These are phyloP conservation scores for Tokudaia tokunoshimensis DNA, from an alignment of 2,797 vertebrate genomes.

Conservation along the genomic window DNA sequence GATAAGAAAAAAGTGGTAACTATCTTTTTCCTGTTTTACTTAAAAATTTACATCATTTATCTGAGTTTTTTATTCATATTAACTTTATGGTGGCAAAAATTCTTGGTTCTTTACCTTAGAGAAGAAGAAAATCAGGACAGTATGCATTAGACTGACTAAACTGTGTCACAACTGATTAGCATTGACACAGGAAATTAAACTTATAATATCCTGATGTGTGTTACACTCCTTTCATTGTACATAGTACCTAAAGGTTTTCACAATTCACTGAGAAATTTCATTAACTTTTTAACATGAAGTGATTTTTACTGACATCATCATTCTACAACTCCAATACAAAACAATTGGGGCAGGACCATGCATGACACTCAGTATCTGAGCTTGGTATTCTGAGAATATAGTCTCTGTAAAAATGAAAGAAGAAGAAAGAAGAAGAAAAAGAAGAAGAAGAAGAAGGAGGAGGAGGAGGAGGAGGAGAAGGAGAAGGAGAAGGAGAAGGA, in stretches of 20 bases:
- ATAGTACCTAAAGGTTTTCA: neutral
- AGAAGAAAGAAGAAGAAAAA: neutral
- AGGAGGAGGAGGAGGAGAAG: too few species aligned
- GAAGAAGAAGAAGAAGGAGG: too few species aligned
- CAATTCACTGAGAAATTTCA: neutral
- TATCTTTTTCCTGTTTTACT: neutral
- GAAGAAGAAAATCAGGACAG: neutral
- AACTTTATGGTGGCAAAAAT: neutral
- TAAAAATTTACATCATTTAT: neutral
- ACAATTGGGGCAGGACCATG: neutral
- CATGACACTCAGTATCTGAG: neutral
- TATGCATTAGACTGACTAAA: neutral
- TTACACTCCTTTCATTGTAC: neutral
- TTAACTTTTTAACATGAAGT: neutral
- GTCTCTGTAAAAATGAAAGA: too few species aligned
- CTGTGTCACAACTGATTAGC: neutral
- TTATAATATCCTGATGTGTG: neutral
- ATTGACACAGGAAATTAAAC: neutral
- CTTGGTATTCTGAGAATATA: neutral
- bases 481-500: fast-evolving
- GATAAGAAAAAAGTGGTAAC: neutral
- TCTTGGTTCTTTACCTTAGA: neutral
- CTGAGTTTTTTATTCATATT: neutral
- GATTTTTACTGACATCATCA: neutral
- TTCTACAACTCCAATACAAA: neutral